phyloP scores from a whole-genome alignment of 2,888 invertebrate species.

The Parthenolecanium corni region DNA sequence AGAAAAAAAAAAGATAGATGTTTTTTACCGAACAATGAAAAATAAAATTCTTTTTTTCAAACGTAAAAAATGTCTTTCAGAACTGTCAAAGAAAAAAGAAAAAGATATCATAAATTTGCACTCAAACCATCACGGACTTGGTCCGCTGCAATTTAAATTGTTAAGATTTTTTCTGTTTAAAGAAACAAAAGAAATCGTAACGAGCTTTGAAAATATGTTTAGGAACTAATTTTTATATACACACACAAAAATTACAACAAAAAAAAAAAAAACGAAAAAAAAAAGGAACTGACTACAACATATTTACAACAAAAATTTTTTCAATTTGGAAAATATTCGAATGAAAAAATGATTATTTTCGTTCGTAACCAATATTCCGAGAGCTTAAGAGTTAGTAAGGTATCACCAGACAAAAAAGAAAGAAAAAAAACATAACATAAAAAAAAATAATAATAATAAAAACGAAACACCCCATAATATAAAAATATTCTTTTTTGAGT shows the following conservation, averaged over 20 bases:
- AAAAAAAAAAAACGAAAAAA: neutral
- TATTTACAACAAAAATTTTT: conserved; percentile 11
- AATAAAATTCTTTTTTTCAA: neutral
- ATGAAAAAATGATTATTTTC: neutral
- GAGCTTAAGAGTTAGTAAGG: neutral
- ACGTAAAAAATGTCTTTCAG: neutral
- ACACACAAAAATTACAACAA: neutral
- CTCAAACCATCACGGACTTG: neutral
- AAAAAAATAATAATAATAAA: neutral
- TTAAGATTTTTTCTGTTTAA: neutral
- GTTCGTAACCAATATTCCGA: neutral
- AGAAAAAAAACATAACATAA: neutral
- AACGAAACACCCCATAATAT: neutral
- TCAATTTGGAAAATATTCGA: neutral
- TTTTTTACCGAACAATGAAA: neutral
- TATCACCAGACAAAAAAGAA: neutral
- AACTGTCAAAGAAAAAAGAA: neutral
- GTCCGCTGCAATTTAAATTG: neutral
- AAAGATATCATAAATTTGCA: neutral
- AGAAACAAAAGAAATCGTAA: neutral
- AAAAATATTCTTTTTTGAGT: neutral
- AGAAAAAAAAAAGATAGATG: neutral
- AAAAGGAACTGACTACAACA: conserved; percentile 23
- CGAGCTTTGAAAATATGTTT: neutral
- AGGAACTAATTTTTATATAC: conserved; percentile 1